Conservation (phyloP, 2,797 vertebrate species). For the Falco rusticolus region DNA sequence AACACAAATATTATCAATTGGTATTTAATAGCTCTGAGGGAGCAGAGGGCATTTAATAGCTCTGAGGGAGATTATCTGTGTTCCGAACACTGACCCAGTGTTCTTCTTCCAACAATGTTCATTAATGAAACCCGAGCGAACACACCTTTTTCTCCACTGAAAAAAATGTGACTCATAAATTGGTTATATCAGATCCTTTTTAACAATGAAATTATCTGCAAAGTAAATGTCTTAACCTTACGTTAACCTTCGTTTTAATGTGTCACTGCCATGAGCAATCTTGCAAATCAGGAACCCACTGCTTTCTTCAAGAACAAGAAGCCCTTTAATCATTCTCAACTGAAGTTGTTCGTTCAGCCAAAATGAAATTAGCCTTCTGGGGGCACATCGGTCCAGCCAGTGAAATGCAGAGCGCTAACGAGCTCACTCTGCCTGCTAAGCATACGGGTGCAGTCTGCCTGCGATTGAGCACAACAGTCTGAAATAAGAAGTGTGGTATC, state of each 20-base stretch:
- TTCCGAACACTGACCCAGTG: background rate
- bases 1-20: background rate
- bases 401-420: background rate
- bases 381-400: background rate
- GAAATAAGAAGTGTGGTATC: background rate
- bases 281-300: conserved; percentile 42
- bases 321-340: conserved; percentile 50
- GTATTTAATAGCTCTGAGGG: background rate
- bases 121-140: conserved; percentile 25
- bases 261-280: conserved; percentile 47
- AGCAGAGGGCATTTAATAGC: background rate
- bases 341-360: conserved; percentile 41
- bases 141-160: background rate
- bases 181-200: background rate
- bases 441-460: fast-evolving
- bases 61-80: background rate
- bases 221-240: conserved; percentile 65
- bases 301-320: conserved; percentile 48
- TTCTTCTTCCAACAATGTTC: background rate
- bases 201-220: conserved; percentile 42
- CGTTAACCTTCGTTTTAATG: conserved; percentile 33
- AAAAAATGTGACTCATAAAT: conserved; percentile 7
- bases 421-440: background rate
- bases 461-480: fast-evolving
- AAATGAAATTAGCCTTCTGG: conserved; percentile 17